These are phyloP conservation scores for Brachionus rotundiformis DNA, from an alignment of 1,140 invertebrate species.

Conservation along the genomic window DNA sequence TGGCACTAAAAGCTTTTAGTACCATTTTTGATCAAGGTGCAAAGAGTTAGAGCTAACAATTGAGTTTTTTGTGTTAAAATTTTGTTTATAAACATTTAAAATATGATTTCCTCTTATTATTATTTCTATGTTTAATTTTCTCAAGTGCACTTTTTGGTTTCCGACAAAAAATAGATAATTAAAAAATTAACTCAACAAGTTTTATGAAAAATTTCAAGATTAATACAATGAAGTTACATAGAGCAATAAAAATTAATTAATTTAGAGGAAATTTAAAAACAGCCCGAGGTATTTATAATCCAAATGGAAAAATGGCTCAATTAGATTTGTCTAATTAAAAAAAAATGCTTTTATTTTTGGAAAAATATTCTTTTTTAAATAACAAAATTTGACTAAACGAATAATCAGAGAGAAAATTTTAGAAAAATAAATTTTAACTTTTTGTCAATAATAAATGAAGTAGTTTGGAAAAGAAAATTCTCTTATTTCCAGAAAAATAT, in stretches of 20 bases:
- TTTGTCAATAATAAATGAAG: neutral
- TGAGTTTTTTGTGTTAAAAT: neutral
- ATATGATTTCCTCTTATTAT: neutral
- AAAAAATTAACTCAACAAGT: neutral
- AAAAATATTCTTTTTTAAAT: too few relatives aligned
- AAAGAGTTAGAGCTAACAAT: neutral
- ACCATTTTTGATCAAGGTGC: neutral
- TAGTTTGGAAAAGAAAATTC: neutral
- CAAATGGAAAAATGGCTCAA: neutral
- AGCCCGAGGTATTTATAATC: neutral
- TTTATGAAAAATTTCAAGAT: neutral
- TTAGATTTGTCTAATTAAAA: neutral
- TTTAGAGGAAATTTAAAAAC: neutral
- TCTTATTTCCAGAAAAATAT: neutral
- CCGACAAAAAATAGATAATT: neutral
- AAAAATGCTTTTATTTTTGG: too few relatives aligned
- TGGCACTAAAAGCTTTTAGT: neutral
- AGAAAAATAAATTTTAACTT: neutral
- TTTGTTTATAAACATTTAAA: neutral
- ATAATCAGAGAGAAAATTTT: neutral
- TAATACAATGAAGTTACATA: neutral
- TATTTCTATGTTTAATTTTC: neutral
- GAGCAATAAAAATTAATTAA: neutral
- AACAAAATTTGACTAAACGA: too few relatives aligned
- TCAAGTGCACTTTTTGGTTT: neutral